These are phyloP conservation scores for Caenorhabditis afra DNA, from an alignment of 2,888 invertebrate species.

Conservation along the genomic window DNA sequence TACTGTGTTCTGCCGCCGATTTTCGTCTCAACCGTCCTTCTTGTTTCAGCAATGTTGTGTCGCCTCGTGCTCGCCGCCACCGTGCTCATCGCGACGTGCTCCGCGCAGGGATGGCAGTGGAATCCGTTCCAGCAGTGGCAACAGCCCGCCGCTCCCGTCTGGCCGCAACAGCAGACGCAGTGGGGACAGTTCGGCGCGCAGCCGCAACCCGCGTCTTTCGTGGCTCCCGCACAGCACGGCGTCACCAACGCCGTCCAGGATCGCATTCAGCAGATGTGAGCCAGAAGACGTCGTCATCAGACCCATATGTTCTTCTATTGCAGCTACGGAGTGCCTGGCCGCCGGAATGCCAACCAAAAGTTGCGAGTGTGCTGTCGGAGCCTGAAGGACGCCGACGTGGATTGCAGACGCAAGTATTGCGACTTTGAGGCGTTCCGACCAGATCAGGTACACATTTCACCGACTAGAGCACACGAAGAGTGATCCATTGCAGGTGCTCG, in stretches of 20 bases:
- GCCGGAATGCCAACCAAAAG: slow-evolving; percentile 68
- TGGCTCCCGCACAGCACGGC: slow-evolving; percentile 41
- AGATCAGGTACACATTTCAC: slow-evolving; percentile 68
- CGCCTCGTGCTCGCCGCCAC: slow-evolving; percentile 16
- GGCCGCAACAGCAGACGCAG: slow-evolving; percentile 42
- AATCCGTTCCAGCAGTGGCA: slow-evolving; percentile 62
- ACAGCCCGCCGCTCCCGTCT: slow-evolving; percentile 41
- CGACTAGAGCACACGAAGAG: neutral
- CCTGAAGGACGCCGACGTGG: slow-evolving; percentile 73
- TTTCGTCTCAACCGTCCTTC: too few relatives aligned
- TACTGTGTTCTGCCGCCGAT: too few relatives aligned
- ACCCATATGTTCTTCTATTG: neutral
- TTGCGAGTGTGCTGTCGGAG: slow-evolving; percentile 77
- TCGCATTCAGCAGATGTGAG: slow-evolving; percentile 54
- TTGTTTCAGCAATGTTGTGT: slow-evolving; percentile 9
- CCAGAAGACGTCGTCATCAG: too few relatives aligned
- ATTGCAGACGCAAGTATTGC: slow-evolving; percentile 78
- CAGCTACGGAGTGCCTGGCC: slow-evolving; percentile 44
- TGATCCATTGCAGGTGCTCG: slow-evolving; percentile 74
- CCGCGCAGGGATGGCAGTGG: slow-evolving; percentile 58
- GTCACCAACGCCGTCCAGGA: slow-evolving; percentile 56
- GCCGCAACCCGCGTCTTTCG: slow-evolving; percentile 32
- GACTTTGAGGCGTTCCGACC: slow-evolving; percentile 80
- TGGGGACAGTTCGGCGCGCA: slow-evolving; percentile 43
- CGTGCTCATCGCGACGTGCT: slow-evolving; percentile 23